Conservation (phyloP, 1,140 invertebrate genomes). For the Hesperophylax magnus region DNA sequence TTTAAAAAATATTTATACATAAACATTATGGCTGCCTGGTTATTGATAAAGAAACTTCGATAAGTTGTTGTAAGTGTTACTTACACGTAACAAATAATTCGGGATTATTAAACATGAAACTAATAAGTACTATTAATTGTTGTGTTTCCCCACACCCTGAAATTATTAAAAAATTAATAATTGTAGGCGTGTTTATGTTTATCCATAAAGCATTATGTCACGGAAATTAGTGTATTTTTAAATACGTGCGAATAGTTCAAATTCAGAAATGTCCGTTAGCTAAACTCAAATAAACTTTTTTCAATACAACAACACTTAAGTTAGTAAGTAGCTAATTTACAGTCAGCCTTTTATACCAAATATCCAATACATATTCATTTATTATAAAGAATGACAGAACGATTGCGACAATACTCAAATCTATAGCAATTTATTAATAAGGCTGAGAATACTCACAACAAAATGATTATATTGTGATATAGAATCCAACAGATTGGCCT, state of each 20-base stretch:
- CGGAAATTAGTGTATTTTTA: not conserved
- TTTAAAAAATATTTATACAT: no score
- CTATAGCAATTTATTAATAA: conserved; percentile 15
- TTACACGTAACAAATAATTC: no score
- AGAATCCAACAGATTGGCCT: no score
- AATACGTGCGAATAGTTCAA: not conserved
- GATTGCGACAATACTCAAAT: conserved; percentile 15
- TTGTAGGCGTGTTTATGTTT: not conserved
- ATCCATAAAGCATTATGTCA: not conserved
- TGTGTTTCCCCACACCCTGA: not conserved
- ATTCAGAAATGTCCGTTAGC: not conserved
- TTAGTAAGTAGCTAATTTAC: conserved; percentile 38
- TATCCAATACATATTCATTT: not conserved
- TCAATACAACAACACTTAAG: conserved; percentile 37
- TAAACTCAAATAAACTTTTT: conserved; percentile 31
- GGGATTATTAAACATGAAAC: no score
- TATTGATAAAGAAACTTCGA: no score
- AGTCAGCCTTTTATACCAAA: conserved; percentile 32
- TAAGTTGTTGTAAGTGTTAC: no score
- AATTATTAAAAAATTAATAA: not conserved
- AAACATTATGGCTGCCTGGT: no score
- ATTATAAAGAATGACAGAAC: conserved; percentile 10
- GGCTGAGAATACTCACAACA: not conserved
- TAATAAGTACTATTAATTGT: no score
- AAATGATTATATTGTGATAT: no score